These are phyloP conservation scores for Drosophila sulfurigaster DNA, from an alignment of 1,140 invertebrate genomes.

Conservation along the genomic window DNA sequence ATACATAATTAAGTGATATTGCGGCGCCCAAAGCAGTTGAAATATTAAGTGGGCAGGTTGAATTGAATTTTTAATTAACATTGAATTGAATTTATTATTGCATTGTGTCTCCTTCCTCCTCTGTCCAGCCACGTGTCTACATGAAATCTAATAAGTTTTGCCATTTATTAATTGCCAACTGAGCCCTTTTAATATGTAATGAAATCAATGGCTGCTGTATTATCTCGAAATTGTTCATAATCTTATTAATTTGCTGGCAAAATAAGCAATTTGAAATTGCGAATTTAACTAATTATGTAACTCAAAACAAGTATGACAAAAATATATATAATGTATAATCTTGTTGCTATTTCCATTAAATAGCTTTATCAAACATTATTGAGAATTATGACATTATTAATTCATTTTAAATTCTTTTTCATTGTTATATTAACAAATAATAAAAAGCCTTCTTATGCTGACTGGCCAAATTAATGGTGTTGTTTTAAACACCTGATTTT, in stretches of 20 bases:
- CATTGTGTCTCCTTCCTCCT: not conserved
- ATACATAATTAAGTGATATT: constrained; percentile 77
- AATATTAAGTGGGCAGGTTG: constrained; percentile 49
- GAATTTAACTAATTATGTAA: no score
- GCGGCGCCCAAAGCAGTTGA: constrained; percentile 52
- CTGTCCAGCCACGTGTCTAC: not conserved
- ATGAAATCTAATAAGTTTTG: constrained; percentile 6
- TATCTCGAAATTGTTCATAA: not conserved
- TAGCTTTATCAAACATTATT: no score
- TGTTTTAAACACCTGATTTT: constrained; percentile 28
- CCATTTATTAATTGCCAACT: constrained; percentile 16
- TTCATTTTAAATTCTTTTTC: no score
- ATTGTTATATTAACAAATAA: no score
- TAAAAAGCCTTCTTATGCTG: no score
- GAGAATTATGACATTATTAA: no score
- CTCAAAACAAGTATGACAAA: no score
- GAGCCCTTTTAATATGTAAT: constrained; percentile 2
- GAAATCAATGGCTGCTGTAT: not conserved
- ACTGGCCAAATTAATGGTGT: no score
- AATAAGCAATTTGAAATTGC: not conserved
- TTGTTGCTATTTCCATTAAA: no score
- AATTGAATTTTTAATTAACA: constrained; percentile 77
- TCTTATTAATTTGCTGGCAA: not conserved
- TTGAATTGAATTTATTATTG: constrained; percentile 45
- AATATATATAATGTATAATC: no score